A percentile compares a stretch with the other conserved stretches of the same genome.
Conservation (phyloP, 2,113 vertebrate genomes). For the Ailurus styani region DNA sequence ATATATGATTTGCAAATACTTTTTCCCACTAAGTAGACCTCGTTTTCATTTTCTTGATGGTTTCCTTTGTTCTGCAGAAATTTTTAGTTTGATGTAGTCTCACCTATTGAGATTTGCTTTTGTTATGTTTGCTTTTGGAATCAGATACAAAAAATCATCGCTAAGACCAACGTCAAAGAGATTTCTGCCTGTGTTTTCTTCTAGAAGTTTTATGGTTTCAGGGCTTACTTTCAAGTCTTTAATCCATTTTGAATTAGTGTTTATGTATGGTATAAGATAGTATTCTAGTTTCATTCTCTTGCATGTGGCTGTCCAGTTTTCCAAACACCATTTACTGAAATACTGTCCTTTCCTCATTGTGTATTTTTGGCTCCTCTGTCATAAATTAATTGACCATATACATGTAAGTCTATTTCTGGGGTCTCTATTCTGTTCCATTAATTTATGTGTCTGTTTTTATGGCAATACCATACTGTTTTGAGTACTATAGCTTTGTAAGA, state of each 20-base stretch:
- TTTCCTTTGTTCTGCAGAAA: not conserved
- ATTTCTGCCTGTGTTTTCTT: not conserved
- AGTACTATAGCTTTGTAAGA: not conserved
- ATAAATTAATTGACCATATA: not conserved
- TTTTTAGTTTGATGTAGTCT: not conserved
- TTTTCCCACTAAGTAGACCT: not conserved
- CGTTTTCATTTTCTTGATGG: not conserved
- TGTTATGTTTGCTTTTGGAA: not conserved
- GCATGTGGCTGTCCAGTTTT: not conserved
- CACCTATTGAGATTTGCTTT: not conserved
- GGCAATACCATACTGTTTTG: not conserved
- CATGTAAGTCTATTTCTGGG: not conserved
- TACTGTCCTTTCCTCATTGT: not conserved
- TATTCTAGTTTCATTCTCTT: not conserved
- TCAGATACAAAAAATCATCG: not conserved
- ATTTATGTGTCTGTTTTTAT: not conserved
- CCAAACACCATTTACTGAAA: not conserved
- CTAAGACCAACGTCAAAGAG: not conserved
- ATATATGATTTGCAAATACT: not conserved
- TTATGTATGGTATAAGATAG: not conserved
- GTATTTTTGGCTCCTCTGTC: not conserved
- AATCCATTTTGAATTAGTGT: not conserved
- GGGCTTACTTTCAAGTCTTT: not conserved
- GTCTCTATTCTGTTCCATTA: not conserved
- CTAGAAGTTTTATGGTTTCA: not conserved